Evolutionary conservation across 2,113 vertebrate genomes (phyloP).

Genomic region (Mormyrus iriodes): DNA sequence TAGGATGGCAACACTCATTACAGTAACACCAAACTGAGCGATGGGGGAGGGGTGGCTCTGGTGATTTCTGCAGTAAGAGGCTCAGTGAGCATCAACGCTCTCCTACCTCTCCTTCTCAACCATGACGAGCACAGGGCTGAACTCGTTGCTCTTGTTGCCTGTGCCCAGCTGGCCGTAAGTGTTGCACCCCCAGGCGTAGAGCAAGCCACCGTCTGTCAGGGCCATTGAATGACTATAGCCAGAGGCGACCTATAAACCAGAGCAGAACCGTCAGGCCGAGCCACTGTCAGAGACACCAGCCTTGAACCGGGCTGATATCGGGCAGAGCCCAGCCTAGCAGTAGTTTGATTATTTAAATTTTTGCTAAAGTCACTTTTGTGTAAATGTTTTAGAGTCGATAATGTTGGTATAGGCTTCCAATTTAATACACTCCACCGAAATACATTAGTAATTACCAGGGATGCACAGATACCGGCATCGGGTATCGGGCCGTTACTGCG

Average conservation of each 20-base stretch:
- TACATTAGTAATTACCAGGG: neutral
- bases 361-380: neutral
- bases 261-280: slow-evolving; percentile 18
- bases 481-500: too few relatives aligned
- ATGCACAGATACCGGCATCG: too few relatives aligned
- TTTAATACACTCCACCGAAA: neutral
- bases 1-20: neutral
- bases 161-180: slow-evolving; percentile 91
- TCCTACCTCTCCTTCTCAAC: slow-evolving; percentile 87
- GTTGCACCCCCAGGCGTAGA: slow-evolving; percentile 94
- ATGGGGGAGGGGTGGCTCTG: neutral
- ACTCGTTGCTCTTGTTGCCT: slow-evolving; percentile 91
- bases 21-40: neutral
- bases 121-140: slow-evolving; percentile 77
- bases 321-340: neutral
- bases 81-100: neutral
- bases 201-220: slow-evolving; percentile 88
- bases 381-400: neutral
- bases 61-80: neutral
- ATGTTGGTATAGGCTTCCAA: neutral
- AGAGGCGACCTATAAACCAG: slow-evolving; percentile 72
- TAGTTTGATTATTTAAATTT: neutral
- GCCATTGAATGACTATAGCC: slow-evolving; percentile 89
- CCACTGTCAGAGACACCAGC: neutral
- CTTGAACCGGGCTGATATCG: neutral